Percentiles rank a stretch among this genome's conserved stretches.
Evolutionary conservation across 2,113 vertebrate genomes (phyloP).

Genomic region (Rostratula benghalensis): DNA sequence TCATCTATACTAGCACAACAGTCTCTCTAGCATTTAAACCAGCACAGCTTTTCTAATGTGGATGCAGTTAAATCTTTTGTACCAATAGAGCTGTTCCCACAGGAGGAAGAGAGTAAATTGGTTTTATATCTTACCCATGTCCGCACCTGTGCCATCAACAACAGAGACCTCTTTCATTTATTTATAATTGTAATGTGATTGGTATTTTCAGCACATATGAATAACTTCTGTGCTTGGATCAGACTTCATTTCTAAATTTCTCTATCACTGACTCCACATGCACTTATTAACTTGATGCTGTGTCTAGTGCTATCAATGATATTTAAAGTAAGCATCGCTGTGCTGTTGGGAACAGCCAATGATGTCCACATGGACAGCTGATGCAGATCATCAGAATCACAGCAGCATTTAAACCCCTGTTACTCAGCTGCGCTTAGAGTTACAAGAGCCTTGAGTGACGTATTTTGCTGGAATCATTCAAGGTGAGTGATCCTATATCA

Average conservation of each 20-base stretch:
- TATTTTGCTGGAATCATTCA: background rate
- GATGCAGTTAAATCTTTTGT: background rate
- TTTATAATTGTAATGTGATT: background rate
- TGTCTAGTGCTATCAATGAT: background rate
- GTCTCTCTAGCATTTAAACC: background rate
- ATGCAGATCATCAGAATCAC: background rate
- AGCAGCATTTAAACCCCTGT: background rate
- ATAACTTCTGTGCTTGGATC: background rate
- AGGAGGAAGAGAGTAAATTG: background rate
- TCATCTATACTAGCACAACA: background rate
- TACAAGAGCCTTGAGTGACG: background rate
- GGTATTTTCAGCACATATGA: background rate
- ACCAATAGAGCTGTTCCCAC: background rate
- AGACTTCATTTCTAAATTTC: background rate
- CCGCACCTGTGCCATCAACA: background rate
- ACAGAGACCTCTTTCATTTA: background rate
- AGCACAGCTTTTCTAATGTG: background rate
- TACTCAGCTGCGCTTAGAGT: background rate
- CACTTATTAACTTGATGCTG: background rate
- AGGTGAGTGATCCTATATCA: background rate
- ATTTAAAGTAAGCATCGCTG: background rate
- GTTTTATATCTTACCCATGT: background rate
- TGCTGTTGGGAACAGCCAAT: background rate
- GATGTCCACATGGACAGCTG: background rate
- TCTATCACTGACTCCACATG: rapidly evolving